Percentiles rank a stretch among this genome's conserved stretches.
These are phyloP conservation scores for Tenthredo livida DNA, from an alignment of 2,888 invertebrate genomes.

Conservation along the genomic window DNA sequence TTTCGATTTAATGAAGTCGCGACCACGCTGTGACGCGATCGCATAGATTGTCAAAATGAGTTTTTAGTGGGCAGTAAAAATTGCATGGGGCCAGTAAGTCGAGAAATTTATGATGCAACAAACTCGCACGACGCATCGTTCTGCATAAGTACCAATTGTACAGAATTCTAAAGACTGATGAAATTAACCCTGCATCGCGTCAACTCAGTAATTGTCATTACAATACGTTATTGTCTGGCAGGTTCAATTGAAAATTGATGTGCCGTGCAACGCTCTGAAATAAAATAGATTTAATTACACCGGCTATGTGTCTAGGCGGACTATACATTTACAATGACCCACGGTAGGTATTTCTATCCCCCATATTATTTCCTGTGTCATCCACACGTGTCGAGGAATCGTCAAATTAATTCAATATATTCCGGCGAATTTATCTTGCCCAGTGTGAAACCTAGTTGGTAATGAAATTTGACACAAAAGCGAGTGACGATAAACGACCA, in stretches of 20 bases:
- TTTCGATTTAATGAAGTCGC: not conserved
- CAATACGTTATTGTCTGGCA: conserved; percentile 42
- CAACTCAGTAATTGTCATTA: conserved; percentile 7
- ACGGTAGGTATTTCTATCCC: not conserved
- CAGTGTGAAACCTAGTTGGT: not conserved
- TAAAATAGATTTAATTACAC: conserved; percentile 39
- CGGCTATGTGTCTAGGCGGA: conserved; percentile 12
- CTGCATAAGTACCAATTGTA: not conserved
- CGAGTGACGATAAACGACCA: not conserved
- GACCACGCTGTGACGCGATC: not conserved
- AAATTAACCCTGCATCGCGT: conserved; percentile 29
- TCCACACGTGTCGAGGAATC: not conserved
- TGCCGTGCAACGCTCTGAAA: conserved; percentile 28
- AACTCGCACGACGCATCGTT: conserved; percentile 7
- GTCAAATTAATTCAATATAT: not conserved
- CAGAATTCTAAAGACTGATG: conserved; percentile 29
- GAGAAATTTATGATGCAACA: conserved; percentile 26
- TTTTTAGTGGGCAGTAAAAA: conserved; percentile 11
- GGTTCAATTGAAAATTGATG: conserved; percentile 43
- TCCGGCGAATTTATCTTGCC: not conserved
- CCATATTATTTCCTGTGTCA: conserved; percentile 24
- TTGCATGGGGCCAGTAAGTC: conserved; percentile 14
- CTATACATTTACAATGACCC: conserved; percentile 18
- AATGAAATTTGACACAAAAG: not conserved
- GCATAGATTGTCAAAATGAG: not conserved